Percentiles rank a stretch among this genome's conserved stretches.
Conservation (phyloP, 2,888 invertebrate species). For the Drosophila trichaetosa region DNA sequence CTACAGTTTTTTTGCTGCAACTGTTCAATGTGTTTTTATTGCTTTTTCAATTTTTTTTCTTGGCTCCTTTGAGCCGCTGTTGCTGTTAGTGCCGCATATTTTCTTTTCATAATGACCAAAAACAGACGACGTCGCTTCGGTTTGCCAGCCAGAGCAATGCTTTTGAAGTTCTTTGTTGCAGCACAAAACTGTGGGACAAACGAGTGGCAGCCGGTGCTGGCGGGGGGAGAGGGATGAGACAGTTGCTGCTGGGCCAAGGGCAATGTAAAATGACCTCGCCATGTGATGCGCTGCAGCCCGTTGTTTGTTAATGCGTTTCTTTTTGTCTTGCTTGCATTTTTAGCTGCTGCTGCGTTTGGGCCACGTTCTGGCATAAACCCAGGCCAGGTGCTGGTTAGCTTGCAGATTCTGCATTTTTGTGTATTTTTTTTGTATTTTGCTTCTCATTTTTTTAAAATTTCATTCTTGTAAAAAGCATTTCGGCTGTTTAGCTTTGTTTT, state of each 20-base stretch:
- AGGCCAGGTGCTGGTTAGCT: conserved; percentile 39
- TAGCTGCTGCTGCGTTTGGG: conserved; percentile 17
- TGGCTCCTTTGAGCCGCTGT: conserved; percentile 25
- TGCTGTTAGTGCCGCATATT: conserved; percentile 53
- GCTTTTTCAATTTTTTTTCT: conserved; percentile 27
- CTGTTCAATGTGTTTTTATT: conserved; percentile 26
- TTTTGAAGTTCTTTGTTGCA: conserved; percentile 69
- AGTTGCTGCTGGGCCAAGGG: conserved; percentile 48
- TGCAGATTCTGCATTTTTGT: conserved; percentile 48
- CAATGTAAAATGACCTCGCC: conserved; percentile 61
- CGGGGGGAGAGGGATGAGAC: not conserved
- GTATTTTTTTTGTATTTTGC: conserved; percentile 24
- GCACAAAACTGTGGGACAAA: conserved; percentile 9
- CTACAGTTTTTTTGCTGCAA: conserved; percentile 27
- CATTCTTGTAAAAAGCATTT: conserved; percentile 26
- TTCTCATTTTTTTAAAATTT: conserved; percentile 11
- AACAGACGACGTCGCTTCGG: conserved; percentile 49
- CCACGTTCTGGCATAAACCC: conserved; percentile 27
- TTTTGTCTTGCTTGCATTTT: conserved; percentile 51
- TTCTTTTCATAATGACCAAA: conserved; percentile 78
- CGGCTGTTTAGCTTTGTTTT: conserved; percentile 35
- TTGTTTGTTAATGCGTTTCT: conserved; percentile 12
- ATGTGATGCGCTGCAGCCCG: conserved; percentile 49
- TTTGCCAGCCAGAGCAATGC: conserved; percentile 61
- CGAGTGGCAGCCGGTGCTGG: not conserved